These are phyloP conservation scores for Aelia acuminata DNA, from an alignment of 2,888 invertebrate species.

Conservation along the genomic window DNA sequence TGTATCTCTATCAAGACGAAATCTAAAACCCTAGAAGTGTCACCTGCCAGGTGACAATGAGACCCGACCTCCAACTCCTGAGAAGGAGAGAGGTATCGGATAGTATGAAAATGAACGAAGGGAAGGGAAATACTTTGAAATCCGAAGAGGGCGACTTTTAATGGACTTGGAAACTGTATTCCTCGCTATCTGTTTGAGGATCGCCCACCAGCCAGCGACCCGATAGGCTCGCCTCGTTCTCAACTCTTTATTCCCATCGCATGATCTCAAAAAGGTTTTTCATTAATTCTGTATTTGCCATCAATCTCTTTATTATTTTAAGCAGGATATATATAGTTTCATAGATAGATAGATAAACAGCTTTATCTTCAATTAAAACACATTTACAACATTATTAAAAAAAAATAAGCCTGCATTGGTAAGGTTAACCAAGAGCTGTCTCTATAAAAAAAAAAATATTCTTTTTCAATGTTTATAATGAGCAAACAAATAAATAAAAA, in stretches of 20 bases:
- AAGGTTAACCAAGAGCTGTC: too few relatives aligned
- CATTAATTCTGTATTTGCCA: too few relatives aligned
- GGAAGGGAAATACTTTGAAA: constrained; percentile 45
- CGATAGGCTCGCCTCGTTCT: neutral
- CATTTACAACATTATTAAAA: too few relatives aligned
- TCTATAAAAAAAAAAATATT: too few relatives aligned
- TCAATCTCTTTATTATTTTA: neutral
- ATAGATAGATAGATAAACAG: too few relatives aligned
- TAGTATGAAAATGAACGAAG: neutral
- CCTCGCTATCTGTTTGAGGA: neutral
- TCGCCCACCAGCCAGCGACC: neutral
- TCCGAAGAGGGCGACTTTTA: constrained; percentile 25
- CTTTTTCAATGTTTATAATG: too few relatives aligned
- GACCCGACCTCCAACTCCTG: neutral
- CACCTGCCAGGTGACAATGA: neutral
- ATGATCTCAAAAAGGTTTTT: constrained; percentile 9
- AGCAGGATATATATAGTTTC: too few relatives aligned
- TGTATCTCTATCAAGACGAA: neutral
- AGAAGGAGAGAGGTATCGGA: neutral
- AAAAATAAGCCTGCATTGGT: too few relatives aligned
- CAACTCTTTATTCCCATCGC: neutral
- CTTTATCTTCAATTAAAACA: too few relatives aligned
- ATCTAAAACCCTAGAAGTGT: neutral
- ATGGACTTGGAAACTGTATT: constrained; percentile 36
- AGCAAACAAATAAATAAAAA: too few relatives aligned